These are phyloP conservation scores for Nansenia antarctica DNA, from an alignment of 2,113 vertebrate genomes.

Conservation along the genomic window DNA sequence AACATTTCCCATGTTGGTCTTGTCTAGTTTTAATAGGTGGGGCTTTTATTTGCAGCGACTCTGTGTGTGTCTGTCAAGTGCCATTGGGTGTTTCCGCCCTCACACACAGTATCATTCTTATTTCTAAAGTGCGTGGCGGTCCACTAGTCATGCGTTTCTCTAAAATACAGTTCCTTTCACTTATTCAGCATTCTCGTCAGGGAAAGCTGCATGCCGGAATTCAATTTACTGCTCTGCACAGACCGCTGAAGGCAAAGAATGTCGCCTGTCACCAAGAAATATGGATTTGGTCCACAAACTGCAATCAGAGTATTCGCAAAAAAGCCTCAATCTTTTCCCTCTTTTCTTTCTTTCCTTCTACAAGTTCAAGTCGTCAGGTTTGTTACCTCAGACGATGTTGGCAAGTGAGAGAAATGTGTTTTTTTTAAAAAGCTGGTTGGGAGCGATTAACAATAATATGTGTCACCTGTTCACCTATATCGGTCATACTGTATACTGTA, in stretches of 20 bases:
- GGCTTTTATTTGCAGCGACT: slow-evolving; percentile 34
- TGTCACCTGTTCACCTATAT: too few relatives aligned
- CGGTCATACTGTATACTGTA: too few relatives aligned
- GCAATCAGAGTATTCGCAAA: slow-evolving; percentile 58
- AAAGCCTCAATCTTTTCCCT: slow-evolving; percentile 24
- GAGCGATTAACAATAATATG: slow-evolving; percentile 52
- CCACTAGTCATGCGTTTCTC: slow-evolving; percentile 67
- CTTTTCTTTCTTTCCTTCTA: slow-evolving; percentile 18
- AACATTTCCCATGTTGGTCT: slow-evolving; percentile 21
- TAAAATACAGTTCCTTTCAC: slow-evolving; percentile 71
- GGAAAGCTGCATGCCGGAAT: slow-evolving; percentile 65
- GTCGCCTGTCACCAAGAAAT: slow-evolving; percentile 68
- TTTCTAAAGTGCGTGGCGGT: slow-evolving; percentile 54
- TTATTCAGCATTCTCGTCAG: slow-evolving; percentile 76
- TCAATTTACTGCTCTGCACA: slow-evolving; percentile 72
- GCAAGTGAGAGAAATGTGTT: slow-evolving; percentile 31
- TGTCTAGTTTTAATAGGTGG: slow-evolving; percentile 42
- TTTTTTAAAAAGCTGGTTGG: slow-evolving; percentile 40
- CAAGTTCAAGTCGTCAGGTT: slow-evolving; percentile 45
- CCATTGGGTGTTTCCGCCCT: slow-evolving; percentile 54
- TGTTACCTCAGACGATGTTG: slow-evolving; percentile 44
- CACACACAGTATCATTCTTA: slow-evolving; percentile 60
- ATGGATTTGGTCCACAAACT: slow-evolving; percentile 67
- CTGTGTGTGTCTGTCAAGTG: slow-evolving; percentile 62
- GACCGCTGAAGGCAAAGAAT: slow-evolving; percentile 68